phyloP scores from a whole-genome alignment of 2,797 vertebrate species.

The Gymnothorax reevesii region DNA sequence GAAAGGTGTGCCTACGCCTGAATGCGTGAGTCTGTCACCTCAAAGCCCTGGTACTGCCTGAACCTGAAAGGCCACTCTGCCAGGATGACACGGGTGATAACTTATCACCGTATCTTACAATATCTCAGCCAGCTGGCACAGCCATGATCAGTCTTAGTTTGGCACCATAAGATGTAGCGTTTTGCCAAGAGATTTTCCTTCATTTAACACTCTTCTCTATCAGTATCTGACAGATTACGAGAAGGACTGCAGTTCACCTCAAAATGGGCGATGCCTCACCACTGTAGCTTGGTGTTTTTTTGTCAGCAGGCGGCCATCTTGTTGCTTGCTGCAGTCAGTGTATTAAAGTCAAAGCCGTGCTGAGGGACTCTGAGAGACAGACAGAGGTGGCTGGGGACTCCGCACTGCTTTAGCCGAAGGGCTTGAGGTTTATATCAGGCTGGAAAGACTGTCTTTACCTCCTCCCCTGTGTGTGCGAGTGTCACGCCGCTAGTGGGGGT shows the following conservation, averaged over 20 bases:
- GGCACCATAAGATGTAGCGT: background rate
- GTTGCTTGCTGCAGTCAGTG: background rate
- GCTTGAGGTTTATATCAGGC: conserved; percentile 15
- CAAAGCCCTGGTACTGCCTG: background rate
- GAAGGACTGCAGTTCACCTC: background rate
- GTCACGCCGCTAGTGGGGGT: background rate
- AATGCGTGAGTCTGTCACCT: background rate
- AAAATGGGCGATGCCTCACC: background rate
- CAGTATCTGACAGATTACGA: conserved; percentile 18
- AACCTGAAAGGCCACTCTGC: background rate
- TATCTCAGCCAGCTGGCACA: background rate
- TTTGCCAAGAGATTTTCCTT: background rate
- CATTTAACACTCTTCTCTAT: background rate
- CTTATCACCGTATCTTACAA: background rate
- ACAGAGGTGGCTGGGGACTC: background rate
- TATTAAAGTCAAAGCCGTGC: conserved; percentile 8
- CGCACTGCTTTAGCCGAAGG: conserved; percentile 7
- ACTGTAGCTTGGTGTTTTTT: background rate
- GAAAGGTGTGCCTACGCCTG: no score
- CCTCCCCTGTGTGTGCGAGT: background rate
- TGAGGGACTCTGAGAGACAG: background rate
- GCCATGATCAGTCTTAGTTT: background rate
- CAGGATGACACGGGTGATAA: background rate
- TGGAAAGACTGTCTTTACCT: background rate
- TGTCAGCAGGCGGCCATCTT: background rate